Evolutionary conservation across 2,113 vertebrate species (phyloP), one percentile per base, ranked within the genome.

Genomic region (Halcyon senegalensis): DNA sequence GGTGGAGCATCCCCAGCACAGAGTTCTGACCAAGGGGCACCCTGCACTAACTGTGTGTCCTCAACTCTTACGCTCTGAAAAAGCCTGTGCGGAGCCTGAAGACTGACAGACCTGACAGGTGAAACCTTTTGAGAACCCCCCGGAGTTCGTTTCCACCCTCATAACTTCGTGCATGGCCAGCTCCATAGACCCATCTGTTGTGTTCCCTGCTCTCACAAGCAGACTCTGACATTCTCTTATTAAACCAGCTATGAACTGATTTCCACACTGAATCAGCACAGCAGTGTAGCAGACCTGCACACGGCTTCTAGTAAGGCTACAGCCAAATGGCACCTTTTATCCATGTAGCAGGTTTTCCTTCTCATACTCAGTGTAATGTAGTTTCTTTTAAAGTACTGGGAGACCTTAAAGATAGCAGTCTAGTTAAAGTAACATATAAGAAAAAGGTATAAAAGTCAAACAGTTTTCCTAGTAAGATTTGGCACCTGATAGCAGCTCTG

Each of bases 1-100:
- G 63, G 48, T 9, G 19, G 41, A 88, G 23, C 23, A 59, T 24
- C 11, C 27, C 27, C 37, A 50, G 44, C 20, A 53, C 7, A 11
- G 33, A 73, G 7, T 6, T 3, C 14, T 31, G 28, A 48, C n/a
- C 11, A 17, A 56, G 10, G 44, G 31, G 41, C 17, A 18, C 4
- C 19, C 44, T 43, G 9, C 1, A 2, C 4, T 48, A 20, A 17
- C 35, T 24, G 3, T 28, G n/a, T 3, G 11, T 28, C 63, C 21
- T 23, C 17, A 30, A 8, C 6, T 6, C 8, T 87, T n/a, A 25
- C 0, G 0, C 10, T 70, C 50, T 86, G 41, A 14, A 59, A 86
- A 85, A 80, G 39, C 11, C 41, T 90, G 33, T 14, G 33, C 31
- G 62, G 58, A 88, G 39, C 35, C 9, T 35, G 51, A 27, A 79